phyloP scores from a whole-genome alignment of 2,113 vertebrate species.

The Pontoporia blainvillei region DNA sequence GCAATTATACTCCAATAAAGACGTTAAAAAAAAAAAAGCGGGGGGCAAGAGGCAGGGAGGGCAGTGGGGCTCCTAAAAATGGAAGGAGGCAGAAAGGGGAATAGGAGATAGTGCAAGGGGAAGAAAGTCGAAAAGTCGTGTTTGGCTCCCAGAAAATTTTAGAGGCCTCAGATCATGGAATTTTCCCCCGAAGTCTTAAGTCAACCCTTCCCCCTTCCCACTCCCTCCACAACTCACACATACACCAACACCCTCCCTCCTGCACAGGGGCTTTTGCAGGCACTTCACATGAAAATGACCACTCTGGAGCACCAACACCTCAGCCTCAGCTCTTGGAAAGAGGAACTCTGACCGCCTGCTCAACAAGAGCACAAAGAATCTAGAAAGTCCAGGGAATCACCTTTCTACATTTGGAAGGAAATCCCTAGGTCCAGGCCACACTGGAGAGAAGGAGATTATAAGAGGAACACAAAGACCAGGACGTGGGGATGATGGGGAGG shows the following conservation, averaged over 20 bases:
- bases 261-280: not conserved
- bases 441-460: not conserved
- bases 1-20: not conserved
- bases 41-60: not conserved
- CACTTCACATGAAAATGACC: not conserved
- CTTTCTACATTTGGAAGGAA: not conserved
- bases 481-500: no score
- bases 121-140: not conserved
- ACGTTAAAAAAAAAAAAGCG: not conserved
- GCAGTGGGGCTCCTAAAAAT: not conserved
- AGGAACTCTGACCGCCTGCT: not conserved
- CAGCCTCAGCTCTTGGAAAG: not conserved
- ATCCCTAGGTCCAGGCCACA: not conserved
- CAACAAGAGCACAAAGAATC: not conserved
- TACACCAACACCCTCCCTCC: not conserved
- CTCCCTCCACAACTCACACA: no score
- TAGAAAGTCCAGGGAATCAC: not conserved
- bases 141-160: not conserved
- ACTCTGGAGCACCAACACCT: not conserved
- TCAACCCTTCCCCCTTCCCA: not conserved
- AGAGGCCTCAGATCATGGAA: not conserved
- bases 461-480: not conserved
- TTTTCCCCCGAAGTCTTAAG: not conserved
- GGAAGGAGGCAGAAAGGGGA: not conserved
- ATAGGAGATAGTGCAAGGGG: not conserved